A percentile compares a stretch with the other conserved stretches of the same genome.
Evolutionary conservation across 2,797 vertebrate species (phyloP).

Genomic region (Gallinago stenura): DNA sequence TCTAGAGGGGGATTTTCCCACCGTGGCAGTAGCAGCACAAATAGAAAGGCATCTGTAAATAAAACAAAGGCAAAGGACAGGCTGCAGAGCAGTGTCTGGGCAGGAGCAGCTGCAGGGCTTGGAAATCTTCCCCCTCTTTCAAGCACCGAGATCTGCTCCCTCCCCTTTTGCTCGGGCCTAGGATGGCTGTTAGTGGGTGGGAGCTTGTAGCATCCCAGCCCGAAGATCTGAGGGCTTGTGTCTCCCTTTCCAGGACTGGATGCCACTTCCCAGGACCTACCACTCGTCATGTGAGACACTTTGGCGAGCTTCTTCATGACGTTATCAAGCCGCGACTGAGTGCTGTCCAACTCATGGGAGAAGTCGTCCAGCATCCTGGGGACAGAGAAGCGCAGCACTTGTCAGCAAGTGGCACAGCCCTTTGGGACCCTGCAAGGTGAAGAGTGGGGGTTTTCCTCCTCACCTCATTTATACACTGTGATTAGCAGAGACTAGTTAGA

Average conservation of each 20-base stretch:
- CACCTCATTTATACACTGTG: not conserved
- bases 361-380: conserved; percentile 97
- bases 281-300: conserved; percentile 98
- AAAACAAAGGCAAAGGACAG: conserved; percentile 32
- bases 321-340: conserved; percentile 94
- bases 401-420: not conserved
- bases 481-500: not conserved
- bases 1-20: conserved; percentile 21
- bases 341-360: conserved; percentile 92
- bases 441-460: not conserved
- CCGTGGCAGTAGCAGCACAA: not conserved
- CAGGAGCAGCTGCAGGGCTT: conserved; percentile 22
- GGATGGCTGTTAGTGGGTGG: not conserved
- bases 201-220: not conserved
- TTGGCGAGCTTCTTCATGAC: conserved; percentile 99
- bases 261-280: conserved; percentile 79
- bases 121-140: not conserved
- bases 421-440: not conserved
- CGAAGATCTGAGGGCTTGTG: fast-evolving
- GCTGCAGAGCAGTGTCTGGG: not conserved
- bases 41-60: conserved; percentile 58
- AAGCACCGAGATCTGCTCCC: not conserved
- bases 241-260: not conserved
- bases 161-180: not conserved
- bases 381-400: not conserved